phyloP scores from a whole-genome alignment of 2,113 vertebrate species.

The Mormoops blainvillei region DNA sequence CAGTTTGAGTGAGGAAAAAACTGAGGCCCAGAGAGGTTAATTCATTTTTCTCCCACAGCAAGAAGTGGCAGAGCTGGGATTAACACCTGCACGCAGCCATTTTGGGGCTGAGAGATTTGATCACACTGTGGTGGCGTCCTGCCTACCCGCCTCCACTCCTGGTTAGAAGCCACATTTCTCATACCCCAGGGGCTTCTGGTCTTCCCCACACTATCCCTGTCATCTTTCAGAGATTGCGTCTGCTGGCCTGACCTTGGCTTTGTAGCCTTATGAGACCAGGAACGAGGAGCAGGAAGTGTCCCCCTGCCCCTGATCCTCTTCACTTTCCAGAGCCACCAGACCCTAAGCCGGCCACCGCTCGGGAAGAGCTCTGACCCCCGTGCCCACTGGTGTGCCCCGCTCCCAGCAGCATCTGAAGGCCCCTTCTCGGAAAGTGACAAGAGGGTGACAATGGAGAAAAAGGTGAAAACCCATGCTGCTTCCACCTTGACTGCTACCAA shows the following conservation, averaged over 20 bases:
- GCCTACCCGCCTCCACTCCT: rapidly evolving
- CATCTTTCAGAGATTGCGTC: not conserved
- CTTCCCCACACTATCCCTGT: rapidly evolving
- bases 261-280: not conserved
- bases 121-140: not conserved
- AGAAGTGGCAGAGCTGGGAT: not conserved
- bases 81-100: not conserved
- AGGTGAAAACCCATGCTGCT: not conserved
- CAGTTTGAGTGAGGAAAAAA: not conserved
- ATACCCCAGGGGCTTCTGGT: rapidly evolving
- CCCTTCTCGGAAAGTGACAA: not conserved
- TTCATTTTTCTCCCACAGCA: rapidly evolving
- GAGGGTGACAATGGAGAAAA: not conserved
- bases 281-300: not conserved
- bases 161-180: not conserved
- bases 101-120: too few relatives aligned
- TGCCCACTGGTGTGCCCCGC: not conserved
- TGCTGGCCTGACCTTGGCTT: not conserved
- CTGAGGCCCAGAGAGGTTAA: not conserved
- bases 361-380: not conserved
- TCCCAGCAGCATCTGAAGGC: not conserved
- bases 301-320: not conserved
- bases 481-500: too few relatives aligned
- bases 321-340: not conserved
- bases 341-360: not conserved